phyloP scores from a whole-genome alignment of 2,113 vertebrate genomes.

The Megaceryle torquata region DNA sequence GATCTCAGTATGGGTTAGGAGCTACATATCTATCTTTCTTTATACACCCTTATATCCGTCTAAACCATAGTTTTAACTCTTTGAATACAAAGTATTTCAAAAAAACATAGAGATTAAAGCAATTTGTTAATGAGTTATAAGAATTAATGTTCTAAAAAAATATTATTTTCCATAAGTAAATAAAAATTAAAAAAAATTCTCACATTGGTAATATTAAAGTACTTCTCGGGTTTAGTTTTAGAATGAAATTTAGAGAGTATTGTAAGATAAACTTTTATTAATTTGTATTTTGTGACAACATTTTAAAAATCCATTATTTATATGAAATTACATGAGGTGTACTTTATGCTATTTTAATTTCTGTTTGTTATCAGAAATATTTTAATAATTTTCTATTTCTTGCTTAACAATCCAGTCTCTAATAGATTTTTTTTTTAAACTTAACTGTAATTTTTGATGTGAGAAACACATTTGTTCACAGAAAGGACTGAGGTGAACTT shows the following conservation, averaged over 20 bases:
- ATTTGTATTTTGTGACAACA: neutral
- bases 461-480: neutral
- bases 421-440: neutral
- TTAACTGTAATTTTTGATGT: neutral
- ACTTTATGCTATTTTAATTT: neutral
- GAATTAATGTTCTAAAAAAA: neutral
- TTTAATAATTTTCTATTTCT: neutral
- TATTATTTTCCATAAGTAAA: neutral
- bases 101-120: neutral
- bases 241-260: neutral
- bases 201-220: neutral
- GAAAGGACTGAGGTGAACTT: neutral
- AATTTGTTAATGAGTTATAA: neutral
- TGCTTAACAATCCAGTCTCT: neutral
- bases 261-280: neutral
- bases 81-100: neutral
- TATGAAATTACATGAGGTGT: neutral
- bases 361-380: neutral
- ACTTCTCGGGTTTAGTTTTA: neutral
- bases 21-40: neutral
- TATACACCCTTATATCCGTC: neutral
- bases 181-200: neutral
- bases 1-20: neutral
- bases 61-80: neutral
- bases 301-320: neutral